phyloP scores from a whole-genome alignment of 2,113 vertebrate species.

The Paradoxurus hermaphroditus region DNA sequence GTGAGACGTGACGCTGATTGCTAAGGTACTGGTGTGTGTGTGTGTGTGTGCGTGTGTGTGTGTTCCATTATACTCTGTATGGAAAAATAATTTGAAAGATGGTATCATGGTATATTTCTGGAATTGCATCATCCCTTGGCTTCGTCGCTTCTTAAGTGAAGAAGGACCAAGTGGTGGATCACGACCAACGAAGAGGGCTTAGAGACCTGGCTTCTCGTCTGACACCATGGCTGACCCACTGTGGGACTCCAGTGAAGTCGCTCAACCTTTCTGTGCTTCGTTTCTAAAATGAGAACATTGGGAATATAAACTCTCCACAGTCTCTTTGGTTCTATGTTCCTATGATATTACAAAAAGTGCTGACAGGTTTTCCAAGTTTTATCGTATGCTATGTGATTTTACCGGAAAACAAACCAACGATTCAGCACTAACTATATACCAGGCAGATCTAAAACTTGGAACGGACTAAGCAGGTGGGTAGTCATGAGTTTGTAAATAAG shows the following conservation, averaged over 20 bases:
- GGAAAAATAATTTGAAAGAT: conserved; percentile 58
- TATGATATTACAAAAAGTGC: background rate
- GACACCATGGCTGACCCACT: background rate
- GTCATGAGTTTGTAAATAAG: conserved; percentile 23
- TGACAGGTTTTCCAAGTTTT: conserved; percentile 40
- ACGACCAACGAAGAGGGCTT: background rate
- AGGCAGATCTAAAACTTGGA: conserved; percentile 61
- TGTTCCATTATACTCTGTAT: background rate
- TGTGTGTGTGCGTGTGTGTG: background rate
- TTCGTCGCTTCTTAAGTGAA: background rate
- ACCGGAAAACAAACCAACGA: conserved; percentile 48
- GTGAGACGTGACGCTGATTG: conserved; percentile 13
- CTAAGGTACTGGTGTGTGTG: background rate
- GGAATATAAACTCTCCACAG: background rate
- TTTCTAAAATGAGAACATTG: background rate
- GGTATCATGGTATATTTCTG: conserved; percentile 38
- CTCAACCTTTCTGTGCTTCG: background rate
- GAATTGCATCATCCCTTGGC: background rate
- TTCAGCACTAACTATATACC: conserved; percentile 57
- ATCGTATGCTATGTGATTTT: conserved; percentile 35
- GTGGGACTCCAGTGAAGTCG: background rate
- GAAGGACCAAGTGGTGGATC: background rate
- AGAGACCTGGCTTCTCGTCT: background rate
- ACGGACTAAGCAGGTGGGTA: conserved; percentile 64
- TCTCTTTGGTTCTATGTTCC: background rate